Evolutionary conservation across 2,113 vertebrate species (phyloP).

Genomic region (Corvus moneduloides): DNA sequence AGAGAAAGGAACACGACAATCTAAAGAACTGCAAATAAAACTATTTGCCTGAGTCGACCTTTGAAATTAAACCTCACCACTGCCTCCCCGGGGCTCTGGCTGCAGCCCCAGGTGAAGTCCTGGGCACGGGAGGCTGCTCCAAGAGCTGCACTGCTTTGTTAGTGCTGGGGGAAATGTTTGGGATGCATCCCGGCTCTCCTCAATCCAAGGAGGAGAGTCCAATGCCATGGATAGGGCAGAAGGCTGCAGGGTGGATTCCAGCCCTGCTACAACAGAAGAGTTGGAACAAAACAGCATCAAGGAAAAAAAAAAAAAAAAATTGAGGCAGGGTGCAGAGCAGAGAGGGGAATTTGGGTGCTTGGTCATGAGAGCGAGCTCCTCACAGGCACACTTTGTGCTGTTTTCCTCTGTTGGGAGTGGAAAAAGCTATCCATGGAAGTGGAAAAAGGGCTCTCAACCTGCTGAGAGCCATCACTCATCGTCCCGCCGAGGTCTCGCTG

Average conservation of each 20-base stretch:
- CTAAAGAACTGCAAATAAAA: conserved; percentile 59
- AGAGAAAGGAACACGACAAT: conserved; percentile 21
- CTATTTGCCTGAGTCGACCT: conserved; percentile 57
- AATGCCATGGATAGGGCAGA: background rate
- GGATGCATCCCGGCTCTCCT: background rate
- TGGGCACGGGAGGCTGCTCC: background rate
- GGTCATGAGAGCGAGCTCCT: conserved; percentile 17
- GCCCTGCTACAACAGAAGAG: background rate
- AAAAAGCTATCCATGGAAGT: conserved; percentile 34
- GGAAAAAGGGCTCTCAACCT: conserved; percentile 54
- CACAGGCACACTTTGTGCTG: background rate
- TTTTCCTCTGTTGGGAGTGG: conserved; percentile 27
- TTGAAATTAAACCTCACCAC: conserved; percentile 49
- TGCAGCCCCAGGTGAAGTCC: conserved; percentile 9
- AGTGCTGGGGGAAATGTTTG: background rate
- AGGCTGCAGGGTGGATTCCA: background rate
- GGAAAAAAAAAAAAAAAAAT: too few relatives aligned
- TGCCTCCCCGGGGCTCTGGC: background rate
- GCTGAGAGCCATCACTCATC: conserved; percentile 26
- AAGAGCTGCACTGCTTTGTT: background rate
- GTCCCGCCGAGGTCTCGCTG: background rate
- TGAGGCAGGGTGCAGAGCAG: background rate
- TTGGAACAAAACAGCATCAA: background rate
- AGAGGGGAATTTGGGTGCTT: conserved; percentile 17
- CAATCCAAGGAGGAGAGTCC: background rate